A percentile compares a stretch with the other conserved stretches of the same genome.
Evolutionary conservation across 2,797 vertebrate species (phyloP).

Genomic region (Lepilemur septentrionalis): DNA sequence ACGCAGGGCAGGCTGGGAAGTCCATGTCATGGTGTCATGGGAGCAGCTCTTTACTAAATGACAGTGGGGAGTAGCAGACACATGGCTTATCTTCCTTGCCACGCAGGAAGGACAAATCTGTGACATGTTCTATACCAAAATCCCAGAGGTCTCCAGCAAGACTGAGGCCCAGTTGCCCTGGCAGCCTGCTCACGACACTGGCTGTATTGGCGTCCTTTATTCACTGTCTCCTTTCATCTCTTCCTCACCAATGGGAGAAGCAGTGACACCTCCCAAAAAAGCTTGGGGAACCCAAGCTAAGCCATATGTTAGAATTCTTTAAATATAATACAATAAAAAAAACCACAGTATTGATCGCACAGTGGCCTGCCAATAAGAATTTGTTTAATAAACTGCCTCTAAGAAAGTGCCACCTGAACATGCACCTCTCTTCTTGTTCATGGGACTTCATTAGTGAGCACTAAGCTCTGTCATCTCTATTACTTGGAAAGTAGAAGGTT

Average conservation of each 20-base stretch:
- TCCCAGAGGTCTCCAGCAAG: neutral
- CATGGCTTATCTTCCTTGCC: neutral
- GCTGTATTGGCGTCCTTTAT: neutral
- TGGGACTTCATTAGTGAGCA: neutral
- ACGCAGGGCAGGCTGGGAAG: neutral
- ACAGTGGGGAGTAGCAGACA: neutral
- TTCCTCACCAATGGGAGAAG: neutral
- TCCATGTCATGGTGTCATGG: neutral
- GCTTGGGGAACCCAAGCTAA: neutral
- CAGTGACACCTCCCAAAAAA: neutral
- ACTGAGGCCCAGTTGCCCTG: neutral
- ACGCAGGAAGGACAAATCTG: neutral
- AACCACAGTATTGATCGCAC: neutral
- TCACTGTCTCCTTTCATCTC: neutral
- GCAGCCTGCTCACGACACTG: neutral
- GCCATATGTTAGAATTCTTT: neutral
- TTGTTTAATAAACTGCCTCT: conserved; percentile 2
- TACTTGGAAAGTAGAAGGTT: neutral
- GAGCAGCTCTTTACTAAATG: neutral
- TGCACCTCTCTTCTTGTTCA: neutral
- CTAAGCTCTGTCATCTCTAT: neutral
- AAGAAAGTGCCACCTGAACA: neutral
- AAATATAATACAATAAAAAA: neutral
- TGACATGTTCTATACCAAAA: neutral
- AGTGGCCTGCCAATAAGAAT: neutral